Conservation (phyloP, 2,113 vertebrate genomes). For the Trochalopteron elliotii region DNA sequence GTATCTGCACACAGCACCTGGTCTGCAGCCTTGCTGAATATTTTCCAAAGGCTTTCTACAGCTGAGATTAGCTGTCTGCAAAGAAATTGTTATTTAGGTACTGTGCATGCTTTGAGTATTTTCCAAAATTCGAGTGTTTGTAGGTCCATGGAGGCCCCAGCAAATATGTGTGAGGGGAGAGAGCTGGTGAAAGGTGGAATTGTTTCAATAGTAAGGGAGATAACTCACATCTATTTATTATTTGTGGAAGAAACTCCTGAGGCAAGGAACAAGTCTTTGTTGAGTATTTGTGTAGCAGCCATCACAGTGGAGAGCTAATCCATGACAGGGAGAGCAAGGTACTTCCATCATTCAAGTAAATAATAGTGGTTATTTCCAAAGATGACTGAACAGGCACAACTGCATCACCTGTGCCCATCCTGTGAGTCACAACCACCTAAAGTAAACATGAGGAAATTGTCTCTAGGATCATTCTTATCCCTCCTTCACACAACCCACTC, state of each 20-base stretch:
- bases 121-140: background rate
- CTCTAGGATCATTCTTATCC: background rate
- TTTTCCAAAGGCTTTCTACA: background rate
- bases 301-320: background rate
- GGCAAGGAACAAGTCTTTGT: background rate
- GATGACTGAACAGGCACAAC: background rate
- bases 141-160: background rate
- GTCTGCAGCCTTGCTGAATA: background rate
- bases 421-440: background rate
- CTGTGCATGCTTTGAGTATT: background rate
- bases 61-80: background rate
- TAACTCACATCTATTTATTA: background rate
- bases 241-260: background rate
- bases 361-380: background rate
- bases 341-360: background rate
- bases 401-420: background rate
- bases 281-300: background rate
- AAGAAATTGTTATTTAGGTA: background rate
- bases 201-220: background rate
- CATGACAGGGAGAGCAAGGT: background rate
- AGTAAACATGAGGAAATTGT: accelerated
- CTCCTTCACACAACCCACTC: background rate
- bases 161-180: background rate
- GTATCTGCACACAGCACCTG: background rate
- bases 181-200: background rate